Evolutionary conservation across 2,888 invertebrate species (phyloP).

Genomic region (Scaptomyza flava): DNA sequence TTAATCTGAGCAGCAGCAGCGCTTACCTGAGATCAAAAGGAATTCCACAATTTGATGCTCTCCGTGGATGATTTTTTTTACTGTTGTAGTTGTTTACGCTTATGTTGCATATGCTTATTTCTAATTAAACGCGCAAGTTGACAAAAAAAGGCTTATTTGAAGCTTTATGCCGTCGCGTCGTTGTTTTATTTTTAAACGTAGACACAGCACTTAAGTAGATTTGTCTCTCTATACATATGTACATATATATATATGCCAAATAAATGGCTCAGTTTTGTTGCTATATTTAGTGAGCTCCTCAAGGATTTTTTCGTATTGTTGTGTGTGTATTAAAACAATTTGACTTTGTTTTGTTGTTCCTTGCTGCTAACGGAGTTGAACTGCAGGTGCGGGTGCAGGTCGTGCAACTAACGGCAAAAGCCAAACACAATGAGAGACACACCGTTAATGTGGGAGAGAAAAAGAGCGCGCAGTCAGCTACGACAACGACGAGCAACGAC

Average conservation of each 20-base stretch:
- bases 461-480: constrained; percentile 31
- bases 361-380: not conserved
- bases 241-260: constrained; percentile 20
- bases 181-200: constrained; percentile 69
- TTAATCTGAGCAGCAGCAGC: constrained; percentile 19
- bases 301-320: constrained; percentile 11
- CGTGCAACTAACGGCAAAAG: constrained; percentile 22
- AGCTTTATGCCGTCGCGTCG: constrained; percentile 39
- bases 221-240: constrained; percentile 1
- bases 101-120: constrained; percentile 26
- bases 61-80: constrained; percentile 3
- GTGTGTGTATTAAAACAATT: constrained; percentile 10
- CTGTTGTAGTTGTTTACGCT: constrained; percentile 25
- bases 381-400: constrained; percentile 36
- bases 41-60: constrained; percentile 22
- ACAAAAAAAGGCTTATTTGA: constrained; percentile 15
- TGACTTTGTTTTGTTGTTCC: constrained; percentile 10
- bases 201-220: constrained; percentile 38
- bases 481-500: constrained; percentile 51
- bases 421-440: constrained; percentile 8
- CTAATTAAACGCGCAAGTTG: constrained; percentile 26
- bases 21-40: constrained; percentile 35
- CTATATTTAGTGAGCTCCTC: constrained; percentile 58
- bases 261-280: constrained; percentile 37
- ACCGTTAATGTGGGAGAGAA: constrained; percentile 13